Conservation (phyloP, 2,888 invertebrate genomes). For the Matsumyia berberina region DNA sequence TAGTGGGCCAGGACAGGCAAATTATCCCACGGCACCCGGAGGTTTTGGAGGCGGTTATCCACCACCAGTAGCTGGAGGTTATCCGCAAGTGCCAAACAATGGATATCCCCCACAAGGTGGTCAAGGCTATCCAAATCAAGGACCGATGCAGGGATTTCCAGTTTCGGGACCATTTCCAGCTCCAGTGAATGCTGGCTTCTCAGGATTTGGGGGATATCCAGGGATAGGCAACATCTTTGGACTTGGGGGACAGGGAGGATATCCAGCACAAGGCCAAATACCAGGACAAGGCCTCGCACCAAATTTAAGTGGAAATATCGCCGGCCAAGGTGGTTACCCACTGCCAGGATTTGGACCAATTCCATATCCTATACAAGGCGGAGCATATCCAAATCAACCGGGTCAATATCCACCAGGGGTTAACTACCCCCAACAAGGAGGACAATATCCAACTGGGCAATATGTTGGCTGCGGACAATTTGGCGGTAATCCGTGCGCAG, state of each 20-base stretch:
- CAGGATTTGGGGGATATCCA: conserved; percentile 58
- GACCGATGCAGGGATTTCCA: conserved; percentile 44
- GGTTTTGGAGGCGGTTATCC: conserved; percentile 77
- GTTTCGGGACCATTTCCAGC: conserved; percentile 50
- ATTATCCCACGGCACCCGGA: conserved; percentile 64
- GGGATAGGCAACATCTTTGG: conserved; percentile 38
- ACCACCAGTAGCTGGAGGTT: conserved; percentile 73
- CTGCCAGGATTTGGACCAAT: conserved; percentile 69
- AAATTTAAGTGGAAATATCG: conserved; percentile 41
- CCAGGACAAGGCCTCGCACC: conserved; percentile 62
- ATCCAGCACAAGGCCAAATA: conserved; percentile 45
- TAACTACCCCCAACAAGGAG: conserved; percentile 72
- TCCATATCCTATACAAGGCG: conserved; percentile 75
- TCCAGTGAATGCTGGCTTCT: conserved; percentile 55
- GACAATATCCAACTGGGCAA: conserved; percentile 74
- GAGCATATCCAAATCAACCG: conserved; percentile 54
- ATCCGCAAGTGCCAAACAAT: conserved; percentile 60
- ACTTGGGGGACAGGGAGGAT: conserved; percentile 40
- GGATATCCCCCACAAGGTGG: conserved; percentile 43
- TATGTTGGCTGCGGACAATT: conserved; percentile 42
- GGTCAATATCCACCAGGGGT: conserved; percentile 73
- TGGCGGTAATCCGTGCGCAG: conserved; percentile 3
- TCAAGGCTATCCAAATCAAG: conserved; percentile 61
- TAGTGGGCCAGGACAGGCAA: conserved; percentile 77
- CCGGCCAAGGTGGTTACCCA: conserved; percentile 37